Conservation (phyloP, 2,888 invertebrate species). For the Lordiphosa andalusiaca region DNA sequence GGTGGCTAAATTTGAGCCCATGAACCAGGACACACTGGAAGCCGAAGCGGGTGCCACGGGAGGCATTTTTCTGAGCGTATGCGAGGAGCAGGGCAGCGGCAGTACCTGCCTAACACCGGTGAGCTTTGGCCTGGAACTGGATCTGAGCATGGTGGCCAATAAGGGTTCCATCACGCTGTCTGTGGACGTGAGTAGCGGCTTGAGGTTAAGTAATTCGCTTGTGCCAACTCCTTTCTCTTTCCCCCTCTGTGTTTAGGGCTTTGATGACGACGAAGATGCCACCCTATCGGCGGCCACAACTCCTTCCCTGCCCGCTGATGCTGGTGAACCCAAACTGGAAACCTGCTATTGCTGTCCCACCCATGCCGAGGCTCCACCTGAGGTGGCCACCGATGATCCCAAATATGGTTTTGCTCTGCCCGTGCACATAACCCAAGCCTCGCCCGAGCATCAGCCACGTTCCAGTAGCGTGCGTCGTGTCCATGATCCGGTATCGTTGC, state of each 20-base stretch:
- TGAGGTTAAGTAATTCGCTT: slow-evolving; percentile 43
- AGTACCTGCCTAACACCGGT: slow-evolving; percentile 83
- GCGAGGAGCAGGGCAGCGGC: slow-evolving; percentile 65
- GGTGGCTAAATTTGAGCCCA: slow-evolving; percentile 80
- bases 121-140: slow-evolving; percentile 83
- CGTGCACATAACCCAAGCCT: slow-evolving; percentile 54
- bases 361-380: slow-evolving; percentile 67
- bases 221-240: background rate
- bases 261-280: slow-evolving; percentile 82
- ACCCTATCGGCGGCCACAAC: slow-evolving; percentile 82
- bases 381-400: slow-evolving; percentile 57
- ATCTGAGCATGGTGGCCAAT: slow-evolving; percentile 85
- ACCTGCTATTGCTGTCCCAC: slow-evolving; percentile 70
- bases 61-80: slow-evolving; percentile 55
- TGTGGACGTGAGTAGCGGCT: slow-evolving; percentile 68
- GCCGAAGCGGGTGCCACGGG: slow-evolving; percentile 21
- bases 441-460: slow-evolving; percentile 57
- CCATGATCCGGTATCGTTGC: slow-evolving; percentile 75
- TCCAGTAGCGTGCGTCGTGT: slow-evolving; percentile 58
- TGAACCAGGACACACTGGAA: slow-evolving; percentile 78
- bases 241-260: slow-evolving; percentile 47
- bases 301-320: slow-evolving; percentile 66
- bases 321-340: slow-evolving; percentile 56
- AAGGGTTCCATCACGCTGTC: slow-evolving; percentile 83
- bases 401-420: slow-evolving; percentile 49